Conservation (phyloP, 2,797 vertebrate species). For the Premnoplex brunnescens region DNA sequence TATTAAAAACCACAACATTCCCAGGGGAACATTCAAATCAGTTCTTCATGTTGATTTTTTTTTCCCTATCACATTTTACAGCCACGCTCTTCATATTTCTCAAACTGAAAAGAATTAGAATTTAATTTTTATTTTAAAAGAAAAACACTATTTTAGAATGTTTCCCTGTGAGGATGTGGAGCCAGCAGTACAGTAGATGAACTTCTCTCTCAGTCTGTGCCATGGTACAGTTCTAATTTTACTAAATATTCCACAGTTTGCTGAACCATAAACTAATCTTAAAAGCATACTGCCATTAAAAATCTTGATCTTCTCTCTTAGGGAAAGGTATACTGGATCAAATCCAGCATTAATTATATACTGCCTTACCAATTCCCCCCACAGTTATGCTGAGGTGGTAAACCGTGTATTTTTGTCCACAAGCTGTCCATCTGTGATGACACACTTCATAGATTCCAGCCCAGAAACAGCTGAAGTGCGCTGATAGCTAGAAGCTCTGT, state of each 20-base stretch:
- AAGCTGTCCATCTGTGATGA: neutral
- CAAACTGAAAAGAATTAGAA: neutral
- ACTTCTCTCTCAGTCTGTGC: neutral
- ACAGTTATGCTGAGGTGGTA: neutral
- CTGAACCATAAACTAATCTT: neutral
- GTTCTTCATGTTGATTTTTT: neutral
- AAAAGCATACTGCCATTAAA: neutral
- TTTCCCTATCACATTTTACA: neutral
- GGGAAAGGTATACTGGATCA: neutral
- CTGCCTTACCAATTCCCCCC: neutral
- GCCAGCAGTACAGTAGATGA: neutral
- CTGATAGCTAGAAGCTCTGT: neutral
- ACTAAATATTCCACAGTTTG: neutral
- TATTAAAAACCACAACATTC: neutral
- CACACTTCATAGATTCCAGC: neutral
- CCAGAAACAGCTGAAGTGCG: neutral
- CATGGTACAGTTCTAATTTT: neutral
- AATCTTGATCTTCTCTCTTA: neutral
- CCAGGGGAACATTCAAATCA: neutral
- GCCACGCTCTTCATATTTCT: neutral
- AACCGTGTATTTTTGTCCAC: neutral
- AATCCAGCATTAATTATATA: neutral
- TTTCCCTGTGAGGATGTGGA: neutral
- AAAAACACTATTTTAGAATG: neutral
- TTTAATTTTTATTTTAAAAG: slow-evolving; percentile 3